These are phyloP conservation scores for Parnassius mnemosyne DNA, from an alignment of 2,888 invertebrate genomes.

Conservation along the genomic window DNA sequence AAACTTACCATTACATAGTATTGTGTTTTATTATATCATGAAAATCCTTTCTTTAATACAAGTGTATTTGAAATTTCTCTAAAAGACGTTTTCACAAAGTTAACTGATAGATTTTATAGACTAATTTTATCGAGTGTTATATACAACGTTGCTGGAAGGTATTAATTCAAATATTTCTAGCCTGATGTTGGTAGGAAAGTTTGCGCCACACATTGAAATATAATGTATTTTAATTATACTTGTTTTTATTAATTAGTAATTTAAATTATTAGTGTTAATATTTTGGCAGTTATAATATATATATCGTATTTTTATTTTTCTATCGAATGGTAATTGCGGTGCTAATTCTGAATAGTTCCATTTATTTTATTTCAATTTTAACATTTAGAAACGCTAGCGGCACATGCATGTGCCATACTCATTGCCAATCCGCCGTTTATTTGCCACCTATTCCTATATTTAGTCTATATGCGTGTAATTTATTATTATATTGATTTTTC, in stretches of 20 bases:
- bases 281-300: neutral
- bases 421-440: slow-evolving; percentile 42
- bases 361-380: slow-evolving; percentile 18
- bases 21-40: too few species aligned
- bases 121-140: neutral
- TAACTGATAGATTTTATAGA: neutral
- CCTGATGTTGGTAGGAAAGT: neutral
- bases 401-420: slow-evolving; percentile 43
- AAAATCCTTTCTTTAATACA: neutral
- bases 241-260: too few species aligned
- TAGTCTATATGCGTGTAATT: slow-evolving; percentile 23
- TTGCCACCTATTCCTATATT: slow-evolving; percentile 39
- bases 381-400: slow-evolving; percentile 45
- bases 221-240: neutral
- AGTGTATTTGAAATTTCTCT: neutral
- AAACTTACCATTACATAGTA: too few species aligned
- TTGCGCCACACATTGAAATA: neutral
- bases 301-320: neutral
- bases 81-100: neutral
- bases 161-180: neutral
- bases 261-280: too few species aligned
- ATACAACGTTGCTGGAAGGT: neutral
- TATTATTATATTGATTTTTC: slow-evolving; percentile 24
- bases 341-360: slow-evolving; percentile 16
- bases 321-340: slow-evolving; percentile 10